Evolutionary conservation across 2,888 invertebrate genomes (phyloP).

Genomic region (Colletes collaris): DNA sequence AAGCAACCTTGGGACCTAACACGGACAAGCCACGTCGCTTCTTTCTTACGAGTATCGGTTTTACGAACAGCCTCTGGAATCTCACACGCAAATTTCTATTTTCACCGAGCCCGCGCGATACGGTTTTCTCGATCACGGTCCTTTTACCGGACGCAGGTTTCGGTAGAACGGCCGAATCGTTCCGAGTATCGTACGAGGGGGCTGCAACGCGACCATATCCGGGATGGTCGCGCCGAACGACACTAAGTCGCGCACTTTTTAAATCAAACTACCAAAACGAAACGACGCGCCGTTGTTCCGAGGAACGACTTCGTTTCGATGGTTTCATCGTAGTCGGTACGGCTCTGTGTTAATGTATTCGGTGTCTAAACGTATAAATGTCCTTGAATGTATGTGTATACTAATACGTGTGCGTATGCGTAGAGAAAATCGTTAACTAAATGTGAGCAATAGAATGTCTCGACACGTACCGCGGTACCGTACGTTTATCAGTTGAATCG

Average conservation of each 20-base stretch:
- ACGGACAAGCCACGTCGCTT: constrained; percentile 12
- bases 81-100: not conserved
- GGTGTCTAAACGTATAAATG: constrained; percentile 69
- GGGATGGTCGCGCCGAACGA: no score
- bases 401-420: constrained; percentile 26
- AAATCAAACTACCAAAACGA: not conserved
- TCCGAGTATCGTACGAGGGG: no score
- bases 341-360: constrained; percentile 47
- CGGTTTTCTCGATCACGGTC: not conserved
- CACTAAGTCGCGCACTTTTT: not conserved
- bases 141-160: no score
- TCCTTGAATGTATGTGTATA: constrained; percentile 52
- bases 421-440: constrained; percentile 29
- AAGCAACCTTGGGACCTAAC: constrained; percentile 53
- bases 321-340: not conserved
- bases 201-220: no score
- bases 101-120: not conserved
- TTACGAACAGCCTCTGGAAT: not conserved
- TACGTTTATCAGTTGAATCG: not conserved
- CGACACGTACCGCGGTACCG: constrained; percentile 5
- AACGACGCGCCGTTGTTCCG: not conserved
- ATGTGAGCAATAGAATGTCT: constrained; percentile 22
- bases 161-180: no score
- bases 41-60: constrained; percentile 18
- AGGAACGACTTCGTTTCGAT: not conserved